Evolutionary conservation across 2,888 invertebrate species (phyloP), one percentile per base, ranked within the genome.

Genomic region (Xylota sylvarum): DNA sequence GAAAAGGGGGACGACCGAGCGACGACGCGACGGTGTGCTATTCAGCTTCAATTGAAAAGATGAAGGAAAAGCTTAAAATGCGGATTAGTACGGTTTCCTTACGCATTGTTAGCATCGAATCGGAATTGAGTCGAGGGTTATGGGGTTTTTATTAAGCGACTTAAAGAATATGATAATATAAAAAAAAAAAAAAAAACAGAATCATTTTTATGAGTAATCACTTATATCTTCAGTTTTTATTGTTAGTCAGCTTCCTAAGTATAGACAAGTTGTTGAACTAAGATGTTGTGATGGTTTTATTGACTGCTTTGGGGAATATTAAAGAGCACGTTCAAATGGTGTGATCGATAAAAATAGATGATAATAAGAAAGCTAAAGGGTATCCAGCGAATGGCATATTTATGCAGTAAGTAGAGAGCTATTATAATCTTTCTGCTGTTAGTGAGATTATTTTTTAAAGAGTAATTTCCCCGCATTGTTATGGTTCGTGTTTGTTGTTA

Each of bases 51-150:
- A 70, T 23, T 35, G 12, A 56, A 37, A 10, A 48, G 37, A 77
- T 56, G 56, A 14, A 56, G 56, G 19, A 30, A 50, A 40, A 52
- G 50, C 65, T 65, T 65, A 48, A 43, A 65, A 50, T 60, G 40
- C 52, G 76, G 81, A 76, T 81, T 83, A 65, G 43, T 55, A 46
- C 30, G 65, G 52, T 74, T 74, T 76, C 50, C 58, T 12, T 82
- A 70, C 48, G 82, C 70, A 50, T 82, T 70, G 82, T 64, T 70
- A 46, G 10, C 55, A 48, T 40, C 37, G 48, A 43, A 64, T 23
- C 55, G 35, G 35, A 17, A 55, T 70, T 64, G 62, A 56, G 37
- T 56, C 56, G 35, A 70, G 19, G 23, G 62, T 48, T 40, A 50
- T 67, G n/a, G 30, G 32, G 10, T 65, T 74, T 65, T 76, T 43